These are phyloP conservation scores for Lutra lutra DNA, from an alignment of 2,797 vertebrate species.

Conservation along the genomic window DNA sequence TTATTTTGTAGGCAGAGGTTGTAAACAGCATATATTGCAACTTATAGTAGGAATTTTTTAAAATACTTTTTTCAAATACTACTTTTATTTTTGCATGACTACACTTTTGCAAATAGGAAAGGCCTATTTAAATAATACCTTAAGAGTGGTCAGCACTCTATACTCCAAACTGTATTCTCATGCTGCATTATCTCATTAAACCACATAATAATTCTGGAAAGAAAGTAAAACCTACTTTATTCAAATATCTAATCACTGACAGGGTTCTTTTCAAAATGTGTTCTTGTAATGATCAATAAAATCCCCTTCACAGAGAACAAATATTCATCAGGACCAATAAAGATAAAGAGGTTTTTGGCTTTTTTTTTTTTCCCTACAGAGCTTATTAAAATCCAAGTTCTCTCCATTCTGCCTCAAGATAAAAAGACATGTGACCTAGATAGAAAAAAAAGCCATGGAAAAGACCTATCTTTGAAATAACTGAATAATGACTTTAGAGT, in stretches of 20 bases:
- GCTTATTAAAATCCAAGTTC: constrained; percentile 55
- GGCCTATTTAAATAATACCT: background rate
- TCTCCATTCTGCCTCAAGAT: constrained; percentile 48
- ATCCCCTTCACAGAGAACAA: constrained; percentile 43
- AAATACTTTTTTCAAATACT: background rate
- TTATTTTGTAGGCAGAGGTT: constrained; percentile 59
- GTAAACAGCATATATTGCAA: constrained; percentile 4
- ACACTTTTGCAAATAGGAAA: constrained; percentile 51
- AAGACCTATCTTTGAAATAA: constrained; percentile 9
- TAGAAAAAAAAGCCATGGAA: background rate
- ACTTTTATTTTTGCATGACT: constrained; percentile 27
- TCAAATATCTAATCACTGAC: background rate
- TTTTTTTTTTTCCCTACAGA: background rate
- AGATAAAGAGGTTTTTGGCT: background rate
- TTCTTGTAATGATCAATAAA: constrained; percentile 51
- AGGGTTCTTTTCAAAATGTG: constrained; percentile 20
- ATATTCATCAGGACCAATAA: constrained; percentile 58
- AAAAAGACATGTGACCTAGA: constrained; percentile 4
- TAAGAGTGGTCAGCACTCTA: background rate
- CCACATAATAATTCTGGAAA: background rate
- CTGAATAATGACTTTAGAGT: constrained; percentile 29
- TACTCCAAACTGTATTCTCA: background rate
- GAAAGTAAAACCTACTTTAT: background rate
- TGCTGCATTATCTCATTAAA: background rate
- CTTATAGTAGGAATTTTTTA: constrained; percentile 18